These are phyloP conservation scores for Saccostrea cuccullata DNA, from an alignment of 1,140 invertebrate genomes.

Conservation along the genomic window DNA sequence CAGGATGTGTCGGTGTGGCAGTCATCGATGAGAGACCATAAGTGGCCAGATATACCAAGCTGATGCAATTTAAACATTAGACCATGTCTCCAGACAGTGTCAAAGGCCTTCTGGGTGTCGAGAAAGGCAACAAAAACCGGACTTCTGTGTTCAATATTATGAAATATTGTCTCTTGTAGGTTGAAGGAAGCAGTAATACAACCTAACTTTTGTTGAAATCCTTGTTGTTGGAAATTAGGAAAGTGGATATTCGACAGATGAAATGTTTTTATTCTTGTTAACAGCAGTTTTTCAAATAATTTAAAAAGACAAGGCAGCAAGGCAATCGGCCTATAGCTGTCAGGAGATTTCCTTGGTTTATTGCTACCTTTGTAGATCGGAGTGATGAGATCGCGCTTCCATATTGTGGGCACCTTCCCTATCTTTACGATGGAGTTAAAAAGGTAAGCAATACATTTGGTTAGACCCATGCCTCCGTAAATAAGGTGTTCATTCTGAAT, in stretches of 20 bases:
- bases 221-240: not conserved
- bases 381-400: slow-evolving; percentile 29
- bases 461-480: not conserved
- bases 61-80: too few species aligned
- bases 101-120: too few species aligned
- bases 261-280: not conserved
- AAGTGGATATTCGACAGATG: too few species aligned
- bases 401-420: not conserved
- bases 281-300: not conserved
- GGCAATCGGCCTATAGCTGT: slow-evolving; percentile 34
- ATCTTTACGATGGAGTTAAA: not conserved
- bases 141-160: too few species aligned
- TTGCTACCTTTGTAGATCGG: slow-evolving; percentile 34
- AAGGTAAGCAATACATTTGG: not conserved
- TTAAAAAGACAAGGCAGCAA: not conserved
- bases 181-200: too few species aligned
- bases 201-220: not conserved
- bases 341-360: slow-evolving; percentile 36
- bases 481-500: not conserved
- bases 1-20: too few species aligned
- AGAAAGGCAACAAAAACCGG: too few species aligned
- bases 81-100: too few species aligned
- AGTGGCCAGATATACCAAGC: too few species aligned
- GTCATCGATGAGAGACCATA: too few species aligned
- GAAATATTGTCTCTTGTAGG: too few species aligned